Evolutionary conservation across 2,797 vertebrate species (phyloP), one percentile per base, ranked within the genome.

Genomic region (Artibeus jamaicensis): DNA sequence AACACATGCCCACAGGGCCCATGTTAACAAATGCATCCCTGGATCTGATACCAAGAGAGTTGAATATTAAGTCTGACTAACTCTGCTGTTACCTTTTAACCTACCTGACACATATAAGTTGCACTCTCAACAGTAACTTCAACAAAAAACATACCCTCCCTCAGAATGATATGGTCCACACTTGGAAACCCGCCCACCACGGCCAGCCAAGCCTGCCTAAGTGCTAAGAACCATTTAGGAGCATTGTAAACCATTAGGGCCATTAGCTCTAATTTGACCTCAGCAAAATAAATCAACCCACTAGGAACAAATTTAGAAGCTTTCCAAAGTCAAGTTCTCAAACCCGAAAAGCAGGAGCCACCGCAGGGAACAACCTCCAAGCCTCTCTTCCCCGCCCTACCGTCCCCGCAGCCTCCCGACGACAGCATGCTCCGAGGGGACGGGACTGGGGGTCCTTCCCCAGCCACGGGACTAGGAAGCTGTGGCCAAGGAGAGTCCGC

Each of bases 211-310:
- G 96, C 65, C 95, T 77, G 92, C 96, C 95, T 97, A 98, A 98
- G 97, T 97, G 97, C 97, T 97, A 98, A 97, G 97, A 97, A 97
- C 97, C 96, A 97, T 97, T 97, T 98, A 97, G 97, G 89, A 96
- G 93, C 96, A 96, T 16, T 97, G 97, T 96, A 97, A 97, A 97
- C 96, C 97, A 98, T 97, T 96, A 97, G 93, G 91, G 86, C 97
- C 97, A 98, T 98, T 98, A 98, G 96, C 96, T 97, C 97, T 97
- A 97, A 98, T 98, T 96, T 97, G 97, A 97, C 97, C 97, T 97
- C 96, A 96, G 95, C 94, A 96, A 97, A 98, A 98, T 97, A 98
- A 97, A 97, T 95, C 95, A 97, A 93, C 92, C 81, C 92, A 96
- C 88, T 85, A 97, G 86, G 93, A 97, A 96, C 96, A 96, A 97